Evolutionary conservation across 2,888 invertebrate genomes (phyloP), one percentile per base, ranked within the genome.

Genomic region (Ommatoiulus sabulosus): DNA sequence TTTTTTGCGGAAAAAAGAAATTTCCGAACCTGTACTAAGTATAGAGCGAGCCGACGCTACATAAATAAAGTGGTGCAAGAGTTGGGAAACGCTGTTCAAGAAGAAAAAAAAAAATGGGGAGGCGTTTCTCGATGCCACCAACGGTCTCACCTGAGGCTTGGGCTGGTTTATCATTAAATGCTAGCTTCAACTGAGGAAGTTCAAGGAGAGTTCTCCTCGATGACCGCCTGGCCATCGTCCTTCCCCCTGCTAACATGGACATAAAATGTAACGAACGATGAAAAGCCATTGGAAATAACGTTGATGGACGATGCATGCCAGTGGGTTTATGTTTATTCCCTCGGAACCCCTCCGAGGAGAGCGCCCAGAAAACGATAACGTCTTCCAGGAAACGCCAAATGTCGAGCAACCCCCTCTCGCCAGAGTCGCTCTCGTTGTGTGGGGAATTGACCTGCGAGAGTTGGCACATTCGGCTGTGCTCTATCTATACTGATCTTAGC

Each of bases 101-200:
- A 72, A 52, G 15, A 52, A 6, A 6, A 10, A 57, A 57, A 57
- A 57, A 63, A 63, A 63, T 20, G 48, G 6, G 72, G 72, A 72
- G 72, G 72, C n/a, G 72, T 72, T n/a, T 24, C 72, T 8, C 20
- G 24, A 24, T 72, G 72, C 72, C 72, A 72, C 72, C 72, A 72
- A 72, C 72, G 72, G 72, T 72, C 72, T 72, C 17, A 72, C 72
- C 72, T 72, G 72, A 72, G 72, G 72, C 72, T 10, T 72, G 72
- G 72, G 72, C 72, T 72, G 72, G 72, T 72, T 72, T 72, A n/a
- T n/a, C n/a, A n/a, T n/a, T n/a, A n/a, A n/a, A 72, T n/a, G 72
- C 24, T n/a, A 72, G 72, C 72, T 72, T 72, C 72, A 72, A 72
- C 72, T 24, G 10, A 72, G 72, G 72, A 72, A 72, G 72, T 72